phyloP scores from a whole-genome alignment of 2,888 invertebrate species.

The Cremastinae sp. region DNA sequence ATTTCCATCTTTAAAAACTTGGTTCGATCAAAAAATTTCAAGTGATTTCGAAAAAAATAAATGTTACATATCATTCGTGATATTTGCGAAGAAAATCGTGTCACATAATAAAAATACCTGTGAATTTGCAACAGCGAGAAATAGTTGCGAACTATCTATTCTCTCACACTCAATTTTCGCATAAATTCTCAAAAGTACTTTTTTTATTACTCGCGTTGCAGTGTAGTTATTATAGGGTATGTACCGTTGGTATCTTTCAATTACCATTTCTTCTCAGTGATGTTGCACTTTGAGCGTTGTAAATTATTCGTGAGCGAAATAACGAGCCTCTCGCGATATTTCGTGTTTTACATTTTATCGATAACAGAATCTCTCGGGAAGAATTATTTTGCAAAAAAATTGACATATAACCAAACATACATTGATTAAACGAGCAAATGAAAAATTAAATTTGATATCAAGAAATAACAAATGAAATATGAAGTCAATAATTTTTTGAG shows the following conservation, averaged over 20 bases:
- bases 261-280: conserved; percentile 66
- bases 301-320: conserved; percentile 55
- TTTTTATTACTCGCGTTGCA: conserved; percentile 1
- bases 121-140: neutral
- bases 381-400: too few relatives aligned
- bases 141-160: neutral
- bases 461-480: too few relatives aligned
- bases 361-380: too few relatives aligned
- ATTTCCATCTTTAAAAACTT: conserved; percentile 54
- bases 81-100: too few relatives aligned
- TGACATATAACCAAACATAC: too few relatives aligned
- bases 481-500: too few relatives aligned
- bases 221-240: conserved; percentile 4
- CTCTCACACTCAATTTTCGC: conserved; percentile 55
- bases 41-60: neutral
- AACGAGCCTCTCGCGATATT: conserved; percentile 36
- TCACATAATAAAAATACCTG: neutral
- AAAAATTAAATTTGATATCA: too few relatives aligned
- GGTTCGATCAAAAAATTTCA: conserved; percentile 76
- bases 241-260: conserved; percentile 59
- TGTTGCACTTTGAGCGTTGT: conserved; percentile 64
- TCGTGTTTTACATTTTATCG: conserved; percentile 13
- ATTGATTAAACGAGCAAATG: too few relatives aligned
- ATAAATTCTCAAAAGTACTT: conserved; percentile 61
- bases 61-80: too few relatives aligned